These are phyloP conservation scores for Adelosebastes latens DNA, from an alignment of 2,797 vertebrate species.

Conservation along the genomic window DNA sequence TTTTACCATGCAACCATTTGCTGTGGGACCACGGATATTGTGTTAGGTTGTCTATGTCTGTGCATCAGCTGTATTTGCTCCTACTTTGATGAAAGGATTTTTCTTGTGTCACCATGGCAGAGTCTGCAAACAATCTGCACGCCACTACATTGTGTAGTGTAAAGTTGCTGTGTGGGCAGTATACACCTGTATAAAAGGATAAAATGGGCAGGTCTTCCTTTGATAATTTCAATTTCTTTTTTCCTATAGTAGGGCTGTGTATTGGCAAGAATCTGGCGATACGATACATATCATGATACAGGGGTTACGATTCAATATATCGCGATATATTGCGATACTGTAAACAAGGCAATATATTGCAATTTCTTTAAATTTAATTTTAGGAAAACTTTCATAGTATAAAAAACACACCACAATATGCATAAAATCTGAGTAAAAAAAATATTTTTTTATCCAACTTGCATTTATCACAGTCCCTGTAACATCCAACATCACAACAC, in stretches of 20 bases:
- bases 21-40: conserved; percentile 29
- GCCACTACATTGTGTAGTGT: background rate
- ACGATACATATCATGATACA: too few relatives aligned
- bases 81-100: conserved; percentile 30
- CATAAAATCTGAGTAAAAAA: too few relatives aligned
- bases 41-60: conserved; percentile 23
- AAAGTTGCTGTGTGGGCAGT: background rate
- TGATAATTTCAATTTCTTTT: background rate
- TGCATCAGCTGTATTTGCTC: conserved; percentile 63
- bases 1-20: conserved; percentile 60
- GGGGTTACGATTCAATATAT: too few relatives aligned
- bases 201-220: background rate
- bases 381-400: too few relatives aligned
- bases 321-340: too few relatives aligned
- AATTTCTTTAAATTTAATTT: too few relatives aligned
- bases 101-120: conserved; percentile 42
- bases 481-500: too few relatives aligned
- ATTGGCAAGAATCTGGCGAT: too few relatives aligned
- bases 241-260: background rate
- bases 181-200: background rate
- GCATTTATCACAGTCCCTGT: too few relatives aligned
- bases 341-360: too few relatives aligned
- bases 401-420: too few relatives aligned
- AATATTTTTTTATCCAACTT: too few relatives aligned
- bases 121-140: conserved; percentile 17